phyloP scores from a whole-genome alignment of 2,888 invertebrate genomes.

The Emesis furor region DNA sequence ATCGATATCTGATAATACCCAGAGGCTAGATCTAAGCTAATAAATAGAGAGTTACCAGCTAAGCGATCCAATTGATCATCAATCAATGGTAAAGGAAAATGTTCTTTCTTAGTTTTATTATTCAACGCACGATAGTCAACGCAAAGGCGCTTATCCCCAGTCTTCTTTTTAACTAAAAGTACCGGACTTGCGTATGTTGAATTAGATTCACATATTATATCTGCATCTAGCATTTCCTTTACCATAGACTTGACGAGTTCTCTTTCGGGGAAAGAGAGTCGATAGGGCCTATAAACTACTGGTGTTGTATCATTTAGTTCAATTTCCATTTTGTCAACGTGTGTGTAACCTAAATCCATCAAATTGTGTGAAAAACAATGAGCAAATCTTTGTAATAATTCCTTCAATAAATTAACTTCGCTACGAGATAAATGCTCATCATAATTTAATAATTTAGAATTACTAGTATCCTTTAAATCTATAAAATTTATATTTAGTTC shows the following conservation, averaged over 20 bases:
- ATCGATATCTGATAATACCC: no score
- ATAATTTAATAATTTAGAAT: not conserved
- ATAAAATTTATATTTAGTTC: not conserved
- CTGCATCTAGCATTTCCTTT: conserved; percentile 3
- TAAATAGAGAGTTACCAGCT: not conserved
- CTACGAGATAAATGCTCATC: not conserved
- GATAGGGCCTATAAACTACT: not conserved
- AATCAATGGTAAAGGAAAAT: not conserved
- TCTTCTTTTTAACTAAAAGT: not conserved
- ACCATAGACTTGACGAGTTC: not conserved
- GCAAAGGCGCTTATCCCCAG: not conserved
- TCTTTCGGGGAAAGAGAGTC: not conserved
- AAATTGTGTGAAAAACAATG: not conserved
- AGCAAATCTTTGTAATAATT: not conserved
- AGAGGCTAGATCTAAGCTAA: not conserved
- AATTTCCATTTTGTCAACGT: not conserved
- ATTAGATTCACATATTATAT: not conserved
- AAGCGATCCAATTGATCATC: not conserved
- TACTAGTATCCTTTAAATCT: not conserved
- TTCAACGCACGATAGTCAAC: not conserved
- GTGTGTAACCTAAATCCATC: not conserved
- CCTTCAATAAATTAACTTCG: not conserved
- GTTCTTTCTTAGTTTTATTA: not conserved
- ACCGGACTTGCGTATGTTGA: not conserved
- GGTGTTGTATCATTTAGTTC: not conserved